A percentile compares a stretch with the other conserved stretches of the same genome.
Evolutionary conservation across 92 coral and sea anemone species (phyloP).

Genomic region (Phymanthus crucifer): DNA sequence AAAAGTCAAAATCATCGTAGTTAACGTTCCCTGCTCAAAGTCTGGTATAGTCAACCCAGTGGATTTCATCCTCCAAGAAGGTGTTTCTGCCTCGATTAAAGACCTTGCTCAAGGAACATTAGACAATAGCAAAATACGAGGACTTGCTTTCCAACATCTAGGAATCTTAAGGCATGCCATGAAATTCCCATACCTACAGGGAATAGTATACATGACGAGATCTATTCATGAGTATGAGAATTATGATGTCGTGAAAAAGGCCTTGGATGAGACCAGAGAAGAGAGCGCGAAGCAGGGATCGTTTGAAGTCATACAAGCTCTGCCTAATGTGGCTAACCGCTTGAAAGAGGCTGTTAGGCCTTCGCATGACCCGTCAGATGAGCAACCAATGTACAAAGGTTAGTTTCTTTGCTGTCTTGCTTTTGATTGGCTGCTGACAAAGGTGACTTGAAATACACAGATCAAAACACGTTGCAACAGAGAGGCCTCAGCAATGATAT

Average conservation of each 20-base stretch:
- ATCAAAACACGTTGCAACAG: too few species aligned
- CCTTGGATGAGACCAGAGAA: conserved; percentile 75
- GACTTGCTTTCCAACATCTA: conserved; percentile 86
- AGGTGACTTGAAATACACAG: too few species aligned
- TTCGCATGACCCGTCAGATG: conserved; percentile 31
- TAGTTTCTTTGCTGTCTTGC: background rate
- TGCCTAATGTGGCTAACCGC: conserved; percentile 75
- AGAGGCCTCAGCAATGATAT: too few species aligned
- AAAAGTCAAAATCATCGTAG: conserved; percentile 78
- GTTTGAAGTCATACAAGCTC: conserved; percentile 64
- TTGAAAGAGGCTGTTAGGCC: conserved; percentile 44
- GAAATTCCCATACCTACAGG: conserved; percentile 84
- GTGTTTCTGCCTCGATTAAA: conserved; percentile 77
- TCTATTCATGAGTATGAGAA: conserved; percentile 80
- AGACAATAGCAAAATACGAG: conserved; percentile 67
- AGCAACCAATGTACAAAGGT: conserved; percentile 12
- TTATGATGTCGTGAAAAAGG: conserved; percentile 77
- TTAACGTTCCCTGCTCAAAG: conserved; percentile 87
- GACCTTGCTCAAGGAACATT: conserved; percentile 79
- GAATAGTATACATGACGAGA: conserved; percentile 80
- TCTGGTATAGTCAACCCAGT: conserved; percentile 95
- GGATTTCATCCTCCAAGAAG: conserved; percentile 95
- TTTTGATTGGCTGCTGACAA: too few species aligned
- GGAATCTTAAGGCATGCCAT: conserved; percentile 84
- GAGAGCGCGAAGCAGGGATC: conserved; percentile 54